Percentiles rank a stretch among this genome's conserved stretches.
These are phyloP conservation scores for Thereuonema tuberculata DNA, from an alignment of 1,140 invertebrate genomes.

Conservation along the genomic window DNA sequence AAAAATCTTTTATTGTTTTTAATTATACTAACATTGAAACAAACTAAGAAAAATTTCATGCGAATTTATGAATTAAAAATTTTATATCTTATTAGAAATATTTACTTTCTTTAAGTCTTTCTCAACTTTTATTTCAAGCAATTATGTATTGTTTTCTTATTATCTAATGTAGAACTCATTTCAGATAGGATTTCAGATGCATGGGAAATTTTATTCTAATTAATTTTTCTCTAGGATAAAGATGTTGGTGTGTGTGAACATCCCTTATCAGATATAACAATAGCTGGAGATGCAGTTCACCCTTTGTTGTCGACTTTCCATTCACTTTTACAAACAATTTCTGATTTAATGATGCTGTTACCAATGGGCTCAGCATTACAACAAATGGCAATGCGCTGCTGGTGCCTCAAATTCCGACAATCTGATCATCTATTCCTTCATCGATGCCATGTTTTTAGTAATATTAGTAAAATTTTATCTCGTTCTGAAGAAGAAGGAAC, in stretches of 20 bases:
- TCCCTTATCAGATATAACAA: conserved; percentile 60
- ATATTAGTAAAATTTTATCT: conserved; percentile 90
- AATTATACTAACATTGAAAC: too few relatives aligned
- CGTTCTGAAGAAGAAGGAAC: conserved; percentile 62
- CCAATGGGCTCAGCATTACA: conserved; percentile 73
- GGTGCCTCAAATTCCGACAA: conserved; percentile 74
- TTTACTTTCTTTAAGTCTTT: too few relatives aligned
- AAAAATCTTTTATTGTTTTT: too few relatives aligned
- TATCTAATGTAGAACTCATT: too few relatives aligned
- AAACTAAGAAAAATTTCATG: too few relatives aligned
- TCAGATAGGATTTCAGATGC: too few relatives aligned
- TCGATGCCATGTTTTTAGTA: conserved; percentile 81
- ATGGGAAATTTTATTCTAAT: too few relatives aligned
- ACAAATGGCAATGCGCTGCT: conserved; percentile 85
- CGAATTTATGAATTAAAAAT: too few relatives aligned
- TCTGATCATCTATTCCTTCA: conserved; percentile 89
- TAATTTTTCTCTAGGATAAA: conserved; percentile 15
- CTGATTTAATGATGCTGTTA: conserved; percentile 79
- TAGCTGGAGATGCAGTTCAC: conserved; percentile 63
- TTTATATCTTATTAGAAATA: too few relatives aligned
- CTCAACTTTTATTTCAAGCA: too few relatives aligned
- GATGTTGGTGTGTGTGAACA: conserved; percentile 52
- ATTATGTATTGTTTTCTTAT: too few relatives aligned
- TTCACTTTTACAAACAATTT: conserved; percentile 73
- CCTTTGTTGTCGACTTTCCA: conserved; percentile 73